Conservation (phyloP, 2,888 invertebrate genomes). For the Hirtodrosophila histrioides region DNA sequence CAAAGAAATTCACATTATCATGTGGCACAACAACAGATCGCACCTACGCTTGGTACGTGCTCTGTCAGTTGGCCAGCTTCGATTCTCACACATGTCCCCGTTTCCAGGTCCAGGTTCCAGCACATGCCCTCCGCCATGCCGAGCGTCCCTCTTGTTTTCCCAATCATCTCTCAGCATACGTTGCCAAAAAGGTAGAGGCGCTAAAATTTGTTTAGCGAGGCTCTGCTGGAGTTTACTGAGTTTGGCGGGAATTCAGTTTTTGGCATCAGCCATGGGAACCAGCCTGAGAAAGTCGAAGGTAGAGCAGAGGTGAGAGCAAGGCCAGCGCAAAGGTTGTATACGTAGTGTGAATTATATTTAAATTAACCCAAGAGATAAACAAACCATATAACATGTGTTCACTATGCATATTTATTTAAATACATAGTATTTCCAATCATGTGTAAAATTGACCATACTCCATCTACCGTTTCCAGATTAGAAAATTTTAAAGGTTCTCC, state of each 20-base stretch:
- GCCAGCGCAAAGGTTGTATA: slow-evolving; percentile 14
- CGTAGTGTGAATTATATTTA: slow-evolving; percentile 18
- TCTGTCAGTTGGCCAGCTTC: slow-evolving; percentile 10
- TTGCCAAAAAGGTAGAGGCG: slow-evolving; percentile 64
- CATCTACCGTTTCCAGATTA: too few relatives aligned
- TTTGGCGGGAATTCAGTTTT: slow-evolving; percentile 25
- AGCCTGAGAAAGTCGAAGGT: slow-evolving; percentile 66
- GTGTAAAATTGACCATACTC: too few relatives aligned
- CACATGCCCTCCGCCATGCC: slow-evolving; percentile 38
- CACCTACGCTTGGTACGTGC: slow-evolving; percentile 76
- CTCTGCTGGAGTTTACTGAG: slow-evolving; percentile 43
- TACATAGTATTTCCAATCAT: too few relatives aligned
- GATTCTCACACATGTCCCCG: slow-evolving; percentile 49
- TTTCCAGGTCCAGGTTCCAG: slow-evolving; percentile 14
- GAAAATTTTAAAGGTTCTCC: too few relatives aligned
- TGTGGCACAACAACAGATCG: slow-evolving; percentile 71
- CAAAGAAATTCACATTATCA: slow-evolving; percentile 58
- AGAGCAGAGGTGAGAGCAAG: slow-evolving; percentile 34
- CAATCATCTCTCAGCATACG: slow-evolving; percentile 39
- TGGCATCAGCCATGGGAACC: slow-evolving; percentile 21
- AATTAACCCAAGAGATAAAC: too few relatives aligned
- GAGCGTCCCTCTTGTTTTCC: slow-evolving; percentile 54
- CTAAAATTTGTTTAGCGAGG: slow-evolving; percentile 64
- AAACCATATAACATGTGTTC: too few relatives aligned
- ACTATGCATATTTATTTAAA: too few relatives aligned